Evolutionary conservation across 2,797 vertebrate species (phyloP), one percentile per base, ranked within the genome.

Genomic region (Myiotriccus ornatus): DNA sequence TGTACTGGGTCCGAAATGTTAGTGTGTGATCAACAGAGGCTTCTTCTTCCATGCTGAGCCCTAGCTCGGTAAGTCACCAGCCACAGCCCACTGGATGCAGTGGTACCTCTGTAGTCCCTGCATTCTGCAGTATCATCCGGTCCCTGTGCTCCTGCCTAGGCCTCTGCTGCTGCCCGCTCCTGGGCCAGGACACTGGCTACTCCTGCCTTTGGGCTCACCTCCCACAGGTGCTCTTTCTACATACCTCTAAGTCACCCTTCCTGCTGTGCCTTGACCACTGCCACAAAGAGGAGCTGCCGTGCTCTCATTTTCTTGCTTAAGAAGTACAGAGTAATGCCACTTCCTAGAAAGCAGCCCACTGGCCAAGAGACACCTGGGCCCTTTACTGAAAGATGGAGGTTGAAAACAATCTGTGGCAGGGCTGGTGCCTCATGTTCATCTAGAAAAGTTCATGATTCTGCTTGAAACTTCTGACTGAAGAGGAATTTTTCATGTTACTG

Each of bases 271-370:
- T 24, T n/a, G 14, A 9, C 21, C 21, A 11, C 70, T 50, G 69
- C 30, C 50, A 37, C 17, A 4, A 43, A 16, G 12, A 56, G 23
- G 17, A 74, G n/a, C 3, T 2, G 27, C 8, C 23, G 53, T 49
- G 85, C 65, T 71, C 59, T 76, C 43, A 13, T 46, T 35, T 89
- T 52, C 55, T 84, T 87, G 57, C 21, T 47, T 32, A 30, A 41
- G 78, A 55, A 37, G 39, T 30, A 44, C 59, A 47, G 67, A 39
- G 39, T 82, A 32, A 12, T 59, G 30, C 47, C 68, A 2, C 37
- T 70, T 89, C 84, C 74, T 64, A 67, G 86, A 84, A 86, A 62
- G 59, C 90, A 57, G 24, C 8, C 20, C 16, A 63, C 59, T 44
- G 81, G 50, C 69, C 67, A 93, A 93, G 70, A 76, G 57, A 12